phyloP scores from a whole-genome alignment of 1,140 invertebrate species.

The Melanaphis sacchari region DNA sequence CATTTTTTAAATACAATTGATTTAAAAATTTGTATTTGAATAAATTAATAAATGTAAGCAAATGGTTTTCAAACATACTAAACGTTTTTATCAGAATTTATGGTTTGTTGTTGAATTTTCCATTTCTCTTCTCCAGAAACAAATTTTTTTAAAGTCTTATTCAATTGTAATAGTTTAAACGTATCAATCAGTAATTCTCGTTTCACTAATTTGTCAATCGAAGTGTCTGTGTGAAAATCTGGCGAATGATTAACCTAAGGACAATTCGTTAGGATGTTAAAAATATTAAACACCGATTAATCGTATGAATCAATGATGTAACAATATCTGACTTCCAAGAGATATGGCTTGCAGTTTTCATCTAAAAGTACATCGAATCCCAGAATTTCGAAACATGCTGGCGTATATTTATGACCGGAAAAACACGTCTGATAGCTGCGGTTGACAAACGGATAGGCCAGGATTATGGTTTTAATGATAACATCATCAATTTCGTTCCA shows the following conservation, averaged over 20 bases:
- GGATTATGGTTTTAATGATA: constrained; percentile 87
- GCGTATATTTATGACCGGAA: constrained; percentile 80
- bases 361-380: constrained; percentile 89
- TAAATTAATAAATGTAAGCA: background rate
- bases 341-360: constrained; percentile 81
- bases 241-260: constrained; percentile 76
- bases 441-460: constrained; percentile 83
- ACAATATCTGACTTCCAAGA: constrained; percentile 75
- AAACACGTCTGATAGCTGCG: constrained; percentile 90
- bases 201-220: constrained; percentile 84
- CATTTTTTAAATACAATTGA: background rate
- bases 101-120: constrained; percentile 64
- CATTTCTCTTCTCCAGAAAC: constrained; percentile 76
- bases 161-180: constrained; percentile 82
- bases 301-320: background rate
- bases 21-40: background rate
- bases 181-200: constrained; percentile 82
- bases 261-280: background rate
- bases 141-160: constrained; percentile 78
- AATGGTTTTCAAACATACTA: background rate
- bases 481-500: constrained; percentile 88
- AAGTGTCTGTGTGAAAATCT: constrained; percentile 86
- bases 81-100: background rate
- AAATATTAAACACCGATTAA: background rate
- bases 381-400: constrained; percentile 88